Percentiles rank a stretch among this genome's conserved stretches.
Evolutionary conservation across 2,113 vertebrate species (phyloP).

Genomic region (Ictalurus furcatus): DNA sequence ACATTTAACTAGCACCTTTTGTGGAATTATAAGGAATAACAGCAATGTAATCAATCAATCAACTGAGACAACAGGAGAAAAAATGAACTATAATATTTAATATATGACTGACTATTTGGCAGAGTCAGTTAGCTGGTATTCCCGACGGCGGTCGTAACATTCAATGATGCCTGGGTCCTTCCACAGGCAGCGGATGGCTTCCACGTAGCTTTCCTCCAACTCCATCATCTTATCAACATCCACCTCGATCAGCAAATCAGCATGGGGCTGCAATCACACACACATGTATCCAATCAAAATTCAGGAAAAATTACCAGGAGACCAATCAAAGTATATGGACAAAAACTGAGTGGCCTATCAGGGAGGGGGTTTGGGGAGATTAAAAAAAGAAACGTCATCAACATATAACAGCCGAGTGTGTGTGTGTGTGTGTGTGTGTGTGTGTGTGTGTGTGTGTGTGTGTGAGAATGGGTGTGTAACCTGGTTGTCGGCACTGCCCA

Average conservation of each 20-base stretch:
- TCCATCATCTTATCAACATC: conserved; percentile 78
- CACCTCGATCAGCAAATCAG: conserved; percentile 73
- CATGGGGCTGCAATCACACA: conserved; percentile 67
- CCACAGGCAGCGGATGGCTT: conserved; percentile 79
- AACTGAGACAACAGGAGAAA: no score
- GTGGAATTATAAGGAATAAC: neutral
- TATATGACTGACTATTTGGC: conserved; percentile 64
- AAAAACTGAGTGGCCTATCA: neutral
- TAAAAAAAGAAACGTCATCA: neutral
- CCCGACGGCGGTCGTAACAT: conserved; percentile 78
- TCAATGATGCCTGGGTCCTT: conserved; percentile 78
- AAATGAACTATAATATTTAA: neutral
- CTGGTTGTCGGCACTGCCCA: conserved; percentile 75
- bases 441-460: neutral
- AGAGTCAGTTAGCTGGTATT: conserved; percentile 86
- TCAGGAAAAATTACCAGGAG: neutral
- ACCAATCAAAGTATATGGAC: conserved; percentile 11
- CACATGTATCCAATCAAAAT: conserved; percentile 10
- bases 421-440: no score
- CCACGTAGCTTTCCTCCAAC: conserved; percentile 67
- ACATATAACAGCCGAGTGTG: neutral
- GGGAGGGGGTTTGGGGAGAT: neutral
- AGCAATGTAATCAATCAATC: neutral
- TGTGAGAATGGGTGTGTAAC: conserved; percentile 59
- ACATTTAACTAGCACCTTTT: neutral